A percentile compares a stretch with the other conserved stretches of the same genome.
Evolutionary conservation across 2,113 vertebrate species (phyloP).

Genomic region (Xiphias gladius): DNA sequence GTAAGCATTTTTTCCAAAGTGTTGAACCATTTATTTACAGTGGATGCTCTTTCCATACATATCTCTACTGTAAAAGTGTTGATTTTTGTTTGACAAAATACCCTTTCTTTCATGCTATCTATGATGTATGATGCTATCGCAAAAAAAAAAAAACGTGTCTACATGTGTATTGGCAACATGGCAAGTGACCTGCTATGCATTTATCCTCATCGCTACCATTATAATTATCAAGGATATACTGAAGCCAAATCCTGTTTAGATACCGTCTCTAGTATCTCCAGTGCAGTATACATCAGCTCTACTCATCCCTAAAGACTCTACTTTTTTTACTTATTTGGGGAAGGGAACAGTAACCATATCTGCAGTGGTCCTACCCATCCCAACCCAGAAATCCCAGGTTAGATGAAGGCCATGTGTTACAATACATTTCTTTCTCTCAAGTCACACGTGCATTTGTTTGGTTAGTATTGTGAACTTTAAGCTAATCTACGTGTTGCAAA

Average conservation of each 20-base stretch:
- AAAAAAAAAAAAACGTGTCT: neutral
- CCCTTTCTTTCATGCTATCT: neutral
- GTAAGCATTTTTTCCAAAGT: neutral
- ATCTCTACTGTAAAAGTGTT: neutral
- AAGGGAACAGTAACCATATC: slow-evolving; percentile 43
- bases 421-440: slow-evolving; percentile 24
- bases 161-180: neutral
- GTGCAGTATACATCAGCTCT: neutral
- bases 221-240: slow-evolving; percentile 18
- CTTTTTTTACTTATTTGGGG: neutral
- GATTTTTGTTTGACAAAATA: neutral
- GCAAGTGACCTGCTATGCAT: slow-evolving; percentile 2
- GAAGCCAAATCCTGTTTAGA: neutral
- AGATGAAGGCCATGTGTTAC: slow-evolving; percentile 46
- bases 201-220: slow-evolving; percentile 8
- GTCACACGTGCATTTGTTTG: slow-evolving; percentile 21
- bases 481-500: slow-evolving; percentile 11
- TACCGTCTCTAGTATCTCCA: slow-evolving; percentile 11
- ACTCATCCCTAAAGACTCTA: slow-evolving; percentile 8
- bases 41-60: neutral
- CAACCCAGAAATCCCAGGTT: slow-evolving; percentile 25
- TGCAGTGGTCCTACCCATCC: slow-evolving; percentile 41
- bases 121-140: neutral
- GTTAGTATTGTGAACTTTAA: neutral
- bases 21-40: neutral